These are phyloP conservation scores for Cotesia chilonis DNA, from an alignment of 1,140 invertebrate species.

Conservation along the genomic window DNA sequence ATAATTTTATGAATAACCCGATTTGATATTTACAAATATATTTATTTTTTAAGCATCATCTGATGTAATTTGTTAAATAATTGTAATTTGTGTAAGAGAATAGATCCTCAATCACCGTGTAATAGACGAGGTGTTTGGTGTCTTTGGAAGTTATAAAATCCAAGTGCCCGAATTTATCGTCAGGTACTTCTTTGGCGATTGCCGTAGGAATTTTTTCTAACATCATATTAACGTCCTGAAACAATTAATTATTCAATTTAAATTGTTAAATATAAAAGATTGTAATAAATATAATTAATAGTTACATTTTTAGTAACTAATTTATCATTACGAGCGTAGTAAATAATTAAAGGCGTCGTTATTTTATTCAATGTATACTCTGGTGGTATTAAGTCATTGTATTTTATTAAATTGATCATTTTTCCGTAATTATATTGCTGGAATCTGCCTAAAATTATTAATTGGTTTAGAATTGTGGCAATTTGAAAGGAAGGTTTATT, in stretches of 20 bases:
- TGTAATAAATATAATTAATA: constrained; percentile 2
- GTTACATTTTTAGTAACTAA: constrained; percentile 52
- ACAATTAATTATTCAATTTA: background rate
- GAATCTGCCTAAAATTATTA: constrained; percentile 47
- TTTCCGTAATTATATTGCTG: constrained; percentile 49
- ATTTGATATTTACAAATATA: too few species aligned
- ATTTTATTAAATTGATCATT: constrained; percentile 61
- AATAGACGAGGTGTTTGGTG: constrained; percentile 69
- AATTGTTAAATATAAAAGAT: background rate
- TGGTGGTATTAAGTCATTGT: constrained; percentile 65
- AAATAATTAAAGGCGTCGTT: constrained; percentile 71
- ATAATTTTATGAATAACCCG: too few species aligned
- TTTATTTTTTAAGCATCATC: too few species aligned
- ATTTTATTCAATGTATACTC: constrained; percentile 71
- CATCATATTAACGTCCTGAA: constrained; percentile 56
- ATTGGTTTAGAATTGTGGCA: background rate
- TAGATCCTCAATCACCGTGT: constrained; percentile 50
- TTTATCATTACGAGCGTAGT: constrained; percentile 71
- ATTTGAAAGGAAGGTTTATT: constrained; percentile 8
- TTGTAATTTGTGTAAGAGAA: constrained; percentile 35
- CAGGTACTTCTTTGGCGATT: constrained; percentile 62
- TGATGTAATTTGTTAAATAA: background rate
- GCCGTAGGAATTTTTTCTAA: constrained; percentile 63
- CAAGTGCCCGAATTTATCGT: constrained; percentile 73
- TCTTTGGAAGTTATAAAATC: constrained; percentile 76